Percentiles rank a stretch among this genome's conserved stretches.
phyloP scores from a whole-genome alignment of 2,113 vertebrate genomes.

The Galeopterus variegatus region DNA sequence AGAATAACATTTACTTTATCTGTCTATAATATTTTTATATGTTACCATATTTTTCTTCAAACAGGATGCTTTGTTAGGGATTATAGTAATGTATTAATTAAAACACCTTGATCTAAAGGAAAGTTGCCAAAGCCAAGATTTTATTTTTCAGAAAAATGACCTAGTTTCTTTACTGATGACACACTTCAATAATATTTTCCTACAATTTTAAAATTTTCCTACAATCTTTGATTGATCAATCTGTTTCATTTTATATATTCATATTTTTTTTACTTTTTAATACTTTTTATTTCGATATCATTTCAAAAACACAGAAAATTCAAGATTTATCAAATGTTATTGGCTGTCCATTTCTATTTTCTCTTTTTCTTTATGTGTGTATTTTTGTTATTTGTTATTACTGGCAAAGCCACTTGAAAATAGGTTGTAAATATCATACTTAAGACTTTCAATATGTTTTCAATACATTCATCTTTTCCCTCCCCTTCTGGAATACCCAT shows the following conservation, averaged over 20 bases:
- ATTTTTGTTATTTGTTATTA: neutral
- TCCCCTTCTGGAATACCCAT: no score
- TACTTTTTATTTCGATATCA: neutral
- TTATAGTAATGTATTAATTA: neutral
- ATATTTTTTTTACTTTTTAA: neutral
- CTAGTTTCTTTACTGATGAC: neutral
- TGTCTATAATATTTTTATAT: neutral
- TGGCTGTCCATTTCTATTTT: neutral
- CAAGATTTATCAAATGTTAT: neutral
- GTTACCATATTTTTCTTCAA: neutral
- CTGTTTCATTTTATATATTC: neutral
- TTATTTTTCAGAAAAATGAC: neutral
- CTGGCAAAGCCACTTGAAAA: neutral
- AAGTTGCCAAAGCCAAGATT: neutral
- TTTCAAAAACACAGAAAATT: neutral
- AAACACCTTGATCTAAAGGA: neutral
- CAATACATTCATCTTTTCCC: no score
- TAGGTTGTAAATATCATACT: neutral
- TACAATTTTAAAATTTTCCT: neutral
- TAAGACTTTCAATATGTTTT: no score
- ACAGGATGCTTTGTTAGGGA: neutral
- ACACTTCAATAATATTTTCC: neutral
- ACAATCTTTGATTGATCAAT: neutral
- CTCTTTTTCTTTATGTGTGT: accelerated
- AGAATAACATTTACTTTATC: neutral